Conservation (phyloP, 2,113 vertebrate genomes). For the Ranitomeya imitator region DNA sequence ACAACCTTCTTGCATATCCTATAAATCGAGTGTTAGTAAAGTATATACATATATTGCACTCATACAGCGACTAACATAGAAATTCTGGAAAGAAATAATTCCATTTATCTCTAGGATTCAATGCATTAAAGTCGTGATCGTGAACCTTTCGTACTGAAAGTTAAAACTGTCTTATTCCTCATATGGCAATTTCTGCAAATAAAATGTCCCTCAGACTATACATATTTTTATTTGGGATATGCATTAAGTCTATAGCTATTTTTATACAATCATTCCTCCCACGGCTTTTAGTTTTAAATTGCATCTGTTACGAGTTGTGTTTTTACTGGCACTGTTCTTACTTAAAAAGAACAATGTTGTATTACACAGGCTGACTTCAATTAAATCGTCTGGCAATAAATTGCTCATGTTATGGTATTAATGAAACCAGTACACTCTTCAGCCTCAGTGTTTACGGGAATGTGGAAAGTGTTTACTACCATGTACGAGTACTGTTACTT, state of each 20-base stretch:
- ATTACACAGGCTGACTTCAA: conserved; percentile 49
- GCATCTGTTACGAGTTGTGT: conserved; percentile 55
- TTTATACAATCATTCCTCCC: conserved; percentile 29
- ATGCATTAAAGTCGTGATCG: not conserved
- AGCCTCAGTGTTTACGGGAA: conserved; percentile 59
- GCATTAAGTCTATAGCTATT: conserved; percentile 39
- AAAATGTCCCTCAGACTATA: conserved; percentile 15
- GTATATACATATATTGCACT: no score
- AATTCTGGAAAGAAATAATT: not conserved
- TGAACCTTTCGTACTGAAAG: not conserved
- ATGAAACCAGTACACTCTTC: conserved; percentile 60
- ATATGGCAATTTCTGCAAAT: conserved; percentile 16
- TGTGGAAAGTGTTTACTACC: conserved; percentile 62
- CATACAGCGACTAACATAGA: no score
- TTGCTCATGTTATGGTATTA: conserved; percentile 52
- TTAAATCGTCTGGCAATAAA: conserved; percentile 57
- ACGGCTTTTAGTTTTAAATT: conserved; percentile 45
- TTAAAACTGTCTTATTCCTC: not conserved
- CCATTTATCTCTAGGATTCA: not conserved
- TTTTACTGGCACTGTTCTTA: conserved; percentile 53
- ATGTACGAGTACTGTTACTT: conserved; percentile 55
- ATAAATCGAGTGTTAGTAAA: no score
- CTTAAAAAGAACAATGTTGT: conserved; percentile 54
- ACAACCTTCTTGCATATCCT: no score
- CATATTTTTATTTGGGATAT: conserved; percentile 30